phyloP scores from a whole-genome alignment of 2,888 invertebrate species.

The Limnephilus lunatus region DNA sequence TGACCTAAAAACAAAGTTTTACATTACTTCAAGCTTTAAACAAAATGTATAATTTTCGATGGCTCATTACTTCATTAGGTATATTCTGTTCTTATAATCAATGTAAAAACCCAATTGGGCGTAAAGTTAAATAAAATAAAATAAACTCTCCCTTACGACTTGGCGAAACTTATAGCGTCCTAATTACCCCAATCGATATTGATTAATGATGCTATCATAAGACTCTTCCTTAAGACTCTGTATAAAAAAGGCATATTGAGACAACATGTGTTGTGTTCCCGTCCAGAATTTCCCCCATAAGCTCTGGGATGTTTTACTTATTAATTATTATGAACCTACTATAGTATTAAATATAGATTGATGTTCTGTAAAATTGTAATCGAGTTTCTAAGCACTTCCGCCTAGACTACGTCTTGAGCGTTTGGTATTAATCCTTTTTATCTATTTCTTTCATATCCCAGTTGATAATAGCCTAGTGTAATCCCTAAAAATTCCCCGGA shows the following conservation, averaged over 20 bases:
- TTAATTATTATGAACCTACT: neutral
- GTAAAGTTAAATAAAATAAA: too few species aligned
- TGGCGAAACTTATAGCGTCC: neutral
- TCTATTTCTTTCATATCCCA: neutral
- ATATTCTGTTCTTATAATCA: too few species aligned
- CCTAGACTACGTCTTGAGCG: neutral
- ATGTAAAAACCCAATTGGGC: too few species aligned
- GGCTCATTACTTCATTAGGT: too few species aligned
- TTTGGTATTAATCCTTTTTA: neutral
- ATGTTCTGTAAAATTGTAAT: neutral
- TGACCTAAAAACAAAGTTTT: too few species aligned
- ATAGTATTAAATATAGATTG: neutral
- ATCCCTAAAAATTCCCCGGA: neutral
- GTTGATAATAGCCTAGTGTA: neutral
- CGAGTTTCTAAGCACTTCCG: neutral
- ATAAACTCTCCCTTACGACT: neutral
- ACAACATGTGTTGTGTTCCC: neutral
- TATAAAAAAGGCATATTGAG: neutral
- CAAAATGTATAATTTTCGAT: too few species aligned
- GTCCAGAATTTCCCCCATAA: neutral
- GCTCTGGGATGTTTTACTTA: neutral
- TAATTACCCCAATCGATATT: neutral
- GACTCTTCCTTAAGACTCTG: neutral
- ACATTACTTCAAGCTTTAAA: too few species aligned
- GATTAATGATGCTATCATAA: neutral